phyloP scores from a whole-genome alignment of 1,140 invertebrate genomes.

The Ips nitidus region DNA sequence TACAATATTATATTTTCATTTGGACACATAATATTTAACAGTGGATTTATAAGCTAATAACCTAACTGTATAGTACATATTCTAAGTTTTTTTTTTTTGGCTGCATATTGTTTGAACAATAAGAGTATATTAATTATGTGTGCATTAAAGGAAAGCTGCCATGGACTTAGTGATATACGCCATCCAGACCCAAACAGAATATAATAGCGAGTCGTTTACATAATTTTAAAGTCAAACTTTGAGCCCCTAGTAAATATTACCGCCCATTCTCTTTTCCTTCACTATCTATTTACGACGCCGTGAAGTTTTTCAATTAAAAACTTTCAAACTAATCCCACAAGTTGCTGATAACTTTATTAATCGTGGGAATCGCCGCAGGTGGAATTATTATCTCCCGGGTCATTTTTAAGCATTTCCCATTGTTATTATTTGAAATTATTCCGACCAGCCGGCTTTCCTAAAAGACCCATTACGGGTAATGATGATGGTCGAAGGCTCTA shows the following conservation, averaged over 20 bases:
- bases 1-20: too few relatives aligned
- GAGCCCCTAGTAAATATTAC: not conserved
- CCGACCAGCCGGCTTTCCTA: too few relatives aligned
- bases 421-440: not conserved
- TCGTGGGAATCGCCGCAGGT: constrained; percentile 13
- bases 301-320: constrained; percentile 13
- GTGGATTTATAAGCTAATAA: too few relatives aligned
- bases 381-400: constrained; percentile 9
- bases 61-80: too few relatives aligned
- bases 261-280: constrained; percentile 1
- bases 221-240: constrained; percentile 5
- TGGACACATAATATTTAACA: too few relatives aligned
- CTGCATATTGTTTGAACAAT: too few relatives aligned
- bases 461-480: too few relatives aligned
- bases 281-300: constrained; percentile 5
- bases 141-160: too few relatives aligned
- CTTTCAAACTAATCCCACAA: constrained; percentile 9
- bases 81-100: too few relatives aligned
- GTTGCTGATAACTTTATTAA: constrained; percentile 14
- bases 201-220: not conserved
- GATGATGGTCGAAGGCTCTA: too few relatives aligned
- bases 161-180: not conserved
- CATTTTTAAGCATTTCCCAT: not conserved
- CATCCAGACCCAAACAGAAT: not conserved
- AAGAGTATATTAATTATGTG: too few relatives aligned